Evolutionary conservation across 2,113 vertebrate genomes (phyloP).

Genomic region (Seriola rivoliana): DNA sequence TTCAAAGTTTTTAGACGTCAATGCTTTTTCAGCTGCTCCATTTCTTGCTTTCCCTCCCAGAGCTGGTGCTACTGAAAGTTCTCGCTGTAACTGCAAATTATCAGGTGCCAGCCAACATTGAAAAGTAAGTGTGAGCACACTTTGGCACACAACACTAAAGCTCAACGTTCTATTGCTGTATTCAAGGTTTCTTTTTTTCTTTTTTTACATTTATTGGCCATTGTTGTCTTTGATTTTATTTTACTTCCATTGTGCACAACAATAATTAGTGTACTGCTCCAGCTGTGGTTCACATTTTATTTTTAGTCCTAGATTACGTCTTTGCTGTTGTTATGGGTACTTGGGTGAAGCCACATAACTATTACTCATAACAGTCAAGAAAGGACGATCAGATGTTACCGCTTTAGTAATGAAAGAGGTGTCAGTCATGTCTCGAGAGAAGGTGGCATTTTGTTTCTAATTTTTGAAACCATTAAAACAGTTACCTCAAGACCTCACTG

Average conservation of each 20-base stretch:
- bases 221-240: neutral
- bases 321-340: neutral
- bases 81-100: conserved; percentile 77
- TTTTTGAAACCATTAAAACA: neutral
- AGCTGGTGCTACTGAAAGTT: conserved; percentile 82
- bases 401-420: neutral
- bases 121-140: conserved; percentile 76
- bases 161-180: neutral
- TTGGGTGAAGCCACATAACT: neutral
- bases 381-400: neutral
- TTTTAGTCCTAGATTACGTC: neutral
- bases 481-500: too few species aligned
- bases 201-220: too few species aligned
- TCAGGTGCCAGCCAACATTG: conserved; percentile 76
- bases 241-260: neutral
- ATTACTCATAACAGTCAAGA: neutral
- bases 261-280: neutral
- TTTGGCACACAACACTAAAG: neutral
- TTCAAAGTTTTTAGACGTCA: neutral
- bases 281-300: neutral
- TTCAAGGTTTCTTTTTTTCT: neutral
- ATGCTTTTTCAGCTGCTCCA: neutral
- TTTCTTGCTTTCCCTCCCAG: conserved; percentile 62
- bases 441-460: neutral
- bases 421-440: neutral